A percentile compares a stretch with the other conserved stretches of the same genome.
Conservation (phyloP, 1,140 invertebrate species). For the Arctopsyche grandis region DNA sequence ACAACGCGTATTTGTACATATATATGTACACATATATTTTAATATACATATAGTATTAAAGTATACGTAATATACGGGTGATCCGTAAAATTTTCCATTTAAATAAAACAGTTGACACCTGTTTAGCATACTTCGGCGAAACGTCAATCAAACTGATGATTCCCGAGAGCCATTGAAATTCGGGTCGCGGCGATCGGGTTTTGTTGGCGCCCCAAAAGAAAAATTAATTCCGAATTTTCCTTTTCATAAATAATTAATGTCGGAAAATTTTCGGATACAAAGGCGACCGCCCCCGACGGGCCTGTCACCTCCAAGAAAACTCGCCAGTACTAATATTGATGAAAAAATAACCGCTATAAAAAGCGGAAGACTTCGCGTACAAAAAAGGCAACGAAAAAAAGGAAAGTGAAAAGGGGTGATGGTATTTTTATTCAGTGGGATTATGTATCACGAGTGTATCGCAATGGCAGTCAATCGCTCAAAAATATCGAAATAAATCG, state of each 20-base stretch:
- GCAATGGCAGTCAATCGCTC: constrained; percentile 2
- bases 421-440: not conserved
- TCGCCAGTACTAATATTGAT: constrained; percentile 5
- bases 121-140: constrained; percentile 9
- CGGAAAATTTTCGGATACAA: constrained; percentile 5
- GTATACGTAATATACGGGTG: not conserved
- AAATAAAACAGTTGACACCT: constrained; percentile 16
- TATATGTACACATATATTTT: not conserved
- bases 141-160: constrained; percentile 34
- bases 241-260: constrained; percentile 37
- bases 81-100: not conserved
- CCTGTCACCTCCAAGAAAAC: not conserved
- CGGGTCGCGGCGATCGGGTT: constrained; percentile 24
- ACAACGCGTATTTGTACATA: not conserved
- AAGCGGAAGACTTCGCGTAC: not conserved
- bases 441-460: not conserved
- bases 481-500: constrained; percentile 29
- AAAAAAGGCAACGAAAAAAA: not conserved
- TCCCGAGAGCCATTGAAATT: constrained; percentile 28
- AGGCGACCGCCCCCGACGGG: not conserved
- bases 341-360: not conserved
- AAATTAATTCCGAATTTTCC: constrained; percentile 28
- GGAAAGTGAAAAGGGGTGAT: not conserved
- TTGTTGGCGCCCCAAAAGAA: constrained; percentile 1
- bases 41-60: not conserved